Evolutionary conservation across 2,113 vertebrate species (phyloP), one percentile per base, ranked within the genome.

Genomic region (Crotophaga sulcirostris): DNA sequence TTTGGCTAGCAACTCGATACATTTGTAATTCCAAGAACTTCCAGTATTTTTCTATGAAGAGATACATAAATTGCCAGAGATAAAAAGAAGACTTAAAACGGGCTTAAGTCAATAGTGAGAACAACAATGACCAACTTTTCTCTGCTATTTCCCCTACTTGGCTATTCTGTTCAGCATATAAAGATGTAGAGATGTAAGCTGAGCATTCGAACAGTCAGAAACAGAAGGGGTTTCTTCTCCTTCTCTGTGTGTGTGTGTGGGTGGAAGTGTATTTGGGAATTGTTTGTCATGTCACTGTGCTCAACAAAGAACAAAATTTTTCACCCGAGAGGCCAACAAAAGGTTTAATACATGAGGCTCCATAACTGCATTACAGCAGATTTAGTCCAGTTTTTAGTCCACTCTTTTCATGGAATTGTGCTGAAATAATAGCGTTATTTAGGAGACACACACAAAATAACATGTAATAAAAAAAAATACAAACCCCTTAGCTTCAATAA

Each of bases 11-110:
- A 24, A 76, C 62, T 68, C 12, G 25, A 28, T 64, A 79, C 59
- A 75, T 89, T 21, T 55, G 74, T 25, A 80, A 85, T 95, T 97
- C 94, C 86, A 93, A 93, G 96, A 98, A 97, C 38, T 89, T 79
- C 34, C 76, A 95, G 87, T 62, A 91, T 92, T 96, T 75, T 96
- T 94, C 95, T 95, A 42, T 55, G 92, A 93, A 87, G 42, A 76
- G 49, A 87, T 13, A 42, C 16, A 77, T 86, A 63, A n/a, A 51
- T 17, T 59, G 62, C 73, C 84, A 89, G 64, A 40, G 56, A 80
- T 26, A 93, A 95, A 96, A 90, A 74, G 11, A 31, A 33, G 10
- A n/a, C 52, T 96, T 83, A 25, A 44, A 56, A 44, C 1, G 12
- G 44, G 64, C 55, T 66, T 34, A 45, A 91, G 59, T 44, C 21